phyloP scores from a whole-genome alignment of 1,140 invertebrate species.

The Lepidotrigona ventralis region DNA sequence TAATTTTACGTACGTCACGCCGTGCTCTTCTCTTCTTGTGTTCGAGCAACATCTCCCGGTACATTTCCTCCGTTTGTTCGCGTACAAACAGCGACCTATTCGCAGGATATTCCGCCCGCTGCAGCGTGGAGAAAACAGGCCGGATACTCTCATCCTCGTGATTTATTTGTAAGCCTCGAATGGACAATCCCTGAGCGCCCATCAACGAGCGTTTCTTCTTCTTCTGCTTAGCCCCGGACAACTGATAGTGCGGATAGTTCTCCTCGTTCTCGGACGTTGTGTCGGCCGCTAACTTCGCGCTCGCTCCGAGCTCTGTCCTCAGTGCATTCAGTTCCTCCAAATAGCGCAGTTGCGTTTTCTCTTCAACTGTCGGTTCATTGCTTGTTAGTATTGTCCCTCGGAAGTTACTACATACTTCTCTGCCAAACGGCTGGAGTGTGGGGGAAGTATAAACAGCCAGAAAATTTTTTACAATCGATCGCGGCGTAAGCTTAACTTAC shows the following conservation, averaged over 20 bases:
- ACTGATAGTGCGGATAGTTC: slow-evolving; percentile 81
- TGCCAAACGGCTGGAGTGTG: slow-evolving; percentile 57
- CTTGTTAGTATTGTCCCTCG: slow-evolving; percentile 55
- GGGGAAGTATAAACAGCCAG: slow-evolving; percentile 49
- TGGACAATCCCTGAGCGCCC: slow-evolving; percentile 81
- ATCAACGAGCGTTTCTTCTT: slow-evolving; percentile 84
- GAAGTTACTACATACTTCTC: slow-evolving; percentile 60
- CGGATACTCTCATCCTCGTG: slow-evolving; percentile 73
- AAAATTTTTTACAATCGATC: slow-evolving; percentile 70
- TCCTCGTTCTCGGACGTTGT: slow-evolving; percentile 78
- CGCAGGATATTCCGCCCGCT: slow-evolving; percentile 79
- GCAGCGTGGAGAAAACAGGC: slow-evolving; percentile 80
- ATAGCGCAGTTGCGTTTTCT: slow-evolving; percentile 76
- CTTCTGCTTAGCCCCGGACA: slow-evolving; percentile 81
- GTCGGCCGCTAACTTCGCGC: slow-evolving; percentile 69
- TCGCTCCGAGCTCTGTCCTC: slow-evolving; percentile 71
- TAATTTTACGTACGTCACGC: slow-evolving; percentile 77
- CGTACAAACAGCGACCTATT: slow-evolving; percentile 74
- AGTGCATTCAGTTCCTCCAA: slow-evolving; percentile 75
- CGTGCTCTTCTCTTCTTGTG: slow-evolving; percentile 84
- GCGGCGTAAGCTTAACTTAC: slow-evolving; percentile 71
- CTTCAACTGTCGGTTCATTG: slow-evolving; percentile 72
- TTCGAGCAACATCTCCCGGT: slow-evolving; percentile 83
- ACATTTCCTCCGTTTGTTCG: slow-evolving; percentile 86
- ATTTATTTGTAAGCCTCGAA: slow-evolving; percentile 73